Evolutionary conservation across 2,797 vertebrate species (phyloP), one percentile per base, ranked within the genome.

Genomic region (Epinephelus awoara): DNA sequence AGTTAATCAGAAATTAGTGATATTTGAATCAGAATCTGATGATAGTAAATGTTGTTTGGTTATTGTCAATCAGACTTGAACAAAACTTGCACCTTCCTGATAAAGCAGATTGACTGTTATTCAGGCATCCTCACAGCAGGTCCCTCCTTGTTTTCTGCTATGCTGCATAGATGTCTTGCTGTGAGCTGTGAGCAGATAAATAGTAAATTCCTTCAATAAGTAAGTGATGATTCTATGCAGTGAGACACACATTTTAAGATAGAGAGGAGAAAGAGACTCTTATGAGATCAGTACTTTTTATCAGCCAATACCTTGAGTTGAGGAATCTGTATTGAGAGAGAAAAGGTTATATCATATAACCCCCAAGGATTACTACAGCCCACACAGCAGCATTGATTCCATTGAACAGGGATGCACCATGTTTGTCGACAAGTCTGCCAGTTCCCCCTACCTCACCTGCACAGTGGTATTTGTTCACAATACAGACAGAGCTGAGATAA

Each of bases 131-230:
- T 73, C 61, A 6, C 51, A 56, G 52, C 71, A 25, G 61, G 61
- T 49, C 3, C 25, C 27, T 65, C 27, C 2, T 14, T 34, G 27
- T 56, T 49, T 56, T 6, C 38, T 23, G 58, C 34, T 44, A 18
- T 17, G 59, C 58, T 54, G 21, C 21, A n/a, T 15, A 52, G 38
- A 21, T 2, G 18, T 21, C 19, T 21, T 0, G 40, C 62, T 66
- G 62, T 27, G 72, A 74, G 62, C 18, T 50, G 44, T 74, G 21
- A 25, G 27, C 2, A n/a, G 12, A 27, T 50, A 12, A n/a, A 74
- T 17, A 18, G 3, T 8, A 9, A 57, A 42, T 65, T 65, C 27
- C 38, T 55, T 0, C 27, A 11, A 13, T 21, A 12, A 18, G 10
- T 15, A 27, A 11, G 61, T 18, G 10, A 44, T 67, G 19, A n/a